A percentile compares a stretch with the other conserved stretches of the same genome.
phyloP scores from a whole-genome alignment of 1,140 invertebrate genomes.

The Leucophenga varia region DNA sequence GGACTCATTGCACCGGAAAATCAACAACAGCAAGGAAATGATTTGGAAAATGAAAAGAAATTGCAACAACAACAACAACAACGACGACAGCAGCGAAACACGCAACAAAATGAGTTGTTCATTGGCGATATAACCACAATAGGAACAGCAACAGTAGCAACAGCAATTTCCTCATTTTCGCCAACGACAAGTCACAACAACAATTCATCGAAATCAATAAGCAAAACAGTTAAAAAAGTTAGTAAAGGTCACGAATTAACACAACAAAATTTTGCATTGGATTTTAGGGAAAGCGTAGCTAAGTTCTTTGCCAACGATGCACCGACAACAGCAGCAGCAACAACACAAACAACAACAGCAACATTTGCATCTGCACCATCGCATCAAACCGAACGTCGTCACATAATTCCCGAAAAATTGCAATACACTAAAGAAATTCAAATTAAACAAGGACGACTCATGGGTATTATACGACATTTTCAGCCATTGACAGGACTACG shows the following conservation, averaged over 20 bases:
- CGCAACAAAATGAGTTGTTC: constrained; percentile 7
- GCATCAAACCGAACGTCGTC: constrained; percentile 43
- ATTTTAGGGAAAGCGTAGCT: constrained; percentile 29
- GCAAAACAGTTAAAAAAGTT: constrained; percentile 19
- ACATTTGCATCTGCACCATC: not conserved
- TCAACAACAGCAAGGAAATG: constrained; percentile 29
- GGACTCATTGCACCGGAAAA: constrained; percentile 10
- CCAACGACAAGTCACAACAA: constrained; percentile 20
- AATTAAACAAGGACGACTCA: constrained; percentile 62
- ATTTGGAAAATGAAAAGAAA: constrained; percentile 41
- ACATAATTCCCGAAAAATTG: constrained; percentile 49
- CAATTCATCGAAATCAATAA: constrained; percentile 17
- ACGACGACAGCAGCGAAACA: constrained; percentile 1
- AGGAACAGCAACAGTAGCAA: constrained; percentile 9
- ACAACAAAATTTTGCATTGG: constrained; percentile 21
- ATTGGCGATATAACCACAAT: constrained; percentile 35
- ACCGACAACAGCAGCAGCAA: constrained; percentile 1
- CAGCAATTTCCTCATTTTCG: too few species aligned
- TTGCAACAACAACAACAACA: constrained; percentile 27
- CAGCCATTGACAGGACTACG: constrained; percentile 59
- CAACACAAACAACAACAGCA: constrained; percentile 9
- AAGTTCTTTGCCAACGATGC: constrained; percentile 25
- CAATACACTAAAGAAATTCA: constrained; percentile 58
- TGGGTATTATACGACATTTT: constrained; percentile 63
- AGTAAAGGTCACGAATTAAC: constrained; percentile 13